Evolutionary conservation across 2,113 vertebrate genomes (phyloP).

Genomic region (Hippocampus abdominalis): DNA sequence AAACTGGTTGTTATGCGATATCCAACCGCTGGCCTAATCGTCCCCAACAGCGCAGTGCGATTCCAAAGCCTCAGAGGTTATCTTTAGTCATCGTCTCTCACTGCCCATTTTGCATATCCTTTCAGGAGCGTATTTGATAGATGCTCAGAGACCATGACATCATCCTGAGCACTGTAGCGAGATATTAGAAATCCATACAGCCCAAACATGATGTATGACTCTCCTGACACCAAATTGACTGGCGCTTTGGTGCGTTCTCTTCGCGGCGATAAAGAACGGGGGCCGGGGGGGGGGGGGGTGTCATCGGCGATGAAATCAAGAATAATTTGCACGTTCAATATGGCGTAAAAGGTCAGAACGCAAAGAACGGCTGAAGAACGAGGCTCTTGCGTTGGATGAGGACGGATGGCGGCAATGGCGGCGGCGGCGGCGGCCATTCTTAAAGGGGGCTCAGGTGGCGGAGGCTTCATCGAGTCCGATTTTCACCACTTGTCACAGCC

Average conservation of each 20-base stretch:
- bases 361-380: constrained; percentile 47
- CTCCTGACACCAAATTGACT: constrained; percentile 36
- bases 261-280: not conserved
- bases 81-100: constrained; percentile 51
- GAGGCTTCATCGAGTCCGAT: constrained; percentile 36
- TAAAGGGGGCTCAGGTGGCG: constrained; percentile 32
- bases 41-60: constrained; percentile 15
- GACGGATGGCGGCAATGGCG: constrained; percentile 25
- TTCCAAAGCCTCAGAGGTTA: constrained; percentile 37
- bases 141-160: constrained; percentile 60
- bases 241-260: constrained; percentile 37
- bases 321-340: constrained; percentile 59
- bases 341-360: constrained; percentile 58
- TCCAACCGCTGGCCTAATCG: constrained; percentile 21
- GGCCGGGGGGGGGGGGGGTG: not conserved
- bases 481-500: constrained; percentile 27
- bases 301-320: constrained; percentile 38
- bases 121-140: constrained; percentile 48
- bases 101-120: constrained; percentile 50
- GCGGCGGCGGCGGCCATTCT: constrained; percentile 14
- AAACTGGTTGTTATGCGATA: constrained; percentile 10
- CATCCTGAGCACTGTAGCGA: constrained; percentile 59
- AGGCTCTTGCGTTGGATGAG: constrained; percentile 54
- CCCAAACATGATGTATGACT: constrained; percentile 61
- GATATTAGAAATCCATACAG: constrained; percentile 70